Evolutionary conservation across 2,797 vertebrate species (phyloP).

Genomic region (Sternarchorhynchus goeldii): DNA sequence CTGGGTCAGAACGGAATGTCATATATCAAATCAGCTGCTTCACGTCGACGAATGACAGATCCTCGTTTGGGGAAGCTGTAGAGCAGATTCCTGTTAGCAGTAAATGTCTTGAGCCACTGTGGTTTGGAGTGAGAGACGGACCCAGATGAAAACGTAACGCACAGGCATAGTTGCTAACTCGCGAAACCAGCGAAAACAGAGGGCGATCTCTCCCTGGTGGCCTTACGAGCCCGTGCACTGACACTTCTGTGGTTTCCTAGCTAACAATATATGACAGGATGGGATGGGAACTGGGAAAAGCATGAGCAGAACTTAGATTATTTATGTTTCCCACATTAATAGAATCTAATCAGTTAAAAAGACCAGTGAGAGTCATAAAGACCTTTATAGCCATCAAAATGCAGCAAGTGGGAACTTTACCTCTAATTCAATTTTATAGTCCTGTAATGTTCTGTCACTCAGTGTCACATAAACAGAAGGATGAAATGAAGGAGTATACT

Average conservation of each 20-base stretch:
- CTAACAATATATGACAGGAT: not conserved
- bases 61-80: not conserved
- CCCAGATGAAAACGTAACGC: not conserved
- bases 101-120: not conserved
- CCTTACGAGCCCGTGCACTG: not conserved
- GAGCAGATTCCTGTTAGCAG: not conserved
- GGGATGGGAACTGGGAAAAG: not conserved
- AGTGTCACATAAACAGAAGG: slow-evolving; percentile 54
- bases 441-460: slow-evolving; percentile 52
- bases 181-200: not conserved
- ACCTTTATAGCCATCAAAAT: slow-evolving; percentile 38
- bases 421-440: slow-evolving; percentile 52
- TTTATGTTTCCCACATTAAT: slow-evolving; percentile 46
- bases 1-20: not conserved
- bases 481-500: slow-evolving; percentile 46
- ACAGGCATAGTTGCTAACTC: not conserved
- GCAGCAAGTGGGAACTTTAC: slow-evolving; percentile 39
- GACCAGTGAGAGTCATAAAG: slow-evolving; percentile 38
- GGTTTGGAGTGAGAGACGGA: too few species aligned
- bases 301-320: slow-evolving; percentile 6
- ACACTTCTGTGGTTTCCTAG: not conserved
- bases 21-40: not conserved
- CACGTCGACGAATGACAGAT: not conserved
- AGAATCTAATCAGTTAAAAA: slow-evolving; percentile 50
- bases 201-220: too few species aligned